These are phyloP conservation scores for Forbesichthys papilliferus DNA, from an alignment of 2,113 vertebrate species.

Conservation along the genomic window DNA sequence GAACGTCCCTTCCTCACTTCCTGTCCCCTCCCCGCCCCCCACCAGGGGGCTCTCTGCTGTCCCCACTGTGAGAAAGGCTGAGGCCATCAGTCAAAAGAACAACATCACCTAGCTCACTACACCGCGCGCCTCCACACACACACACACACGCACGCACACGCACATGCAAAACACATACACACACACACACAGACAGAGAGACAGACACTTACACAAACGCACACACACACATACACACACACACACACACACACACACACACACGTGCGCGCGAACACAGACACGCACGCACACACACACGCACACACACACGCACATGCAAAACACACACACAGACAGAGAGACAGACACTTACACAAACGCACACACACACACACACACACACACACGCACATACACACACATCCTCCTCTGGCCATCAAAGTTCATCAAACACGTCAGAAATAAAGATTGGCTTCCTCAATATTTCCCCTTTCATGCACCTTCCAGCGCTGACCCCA, in stretches of 20 bases:
- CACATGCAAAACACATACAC: conserved; percentile 34
- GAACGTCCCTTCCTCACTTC: neutral
- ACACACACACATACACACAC: conserved; percentile 36
- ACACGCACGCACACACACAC: neutral
- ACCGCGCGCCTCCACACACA: conserved; percentile 20
- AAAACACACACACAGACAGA: conserved; percentile 23
- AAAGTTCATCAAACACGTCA: conserved; percentile 19
- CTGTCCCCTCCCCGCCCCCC: conserved; percentile 38
- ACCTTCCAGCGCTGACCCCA: neutral
- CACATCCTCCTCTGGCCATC: conserved; percentile 50
- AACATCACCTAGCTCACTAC: no score
- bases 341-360: conserved; percentile 22
- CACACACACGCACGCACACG: no score
- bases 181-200: conserved; percentile 8
- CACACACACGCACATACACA: conserved; percentile 41
- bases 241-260: conserved; percentile 27
- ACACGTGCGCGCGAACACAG: neutral
- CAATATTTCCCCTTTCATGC: conserved; percentile 63
- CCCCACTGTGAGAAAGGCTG: conserved; percentile 47
- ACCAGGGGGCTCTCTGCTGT: conserved; percentile 27
- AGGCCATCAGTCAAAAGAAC: conserved; percentile 66
- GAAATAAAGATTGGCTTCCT: conserved; percentile 73
- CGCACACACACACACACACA: neutral
- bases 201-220: conserved; percentile 16
- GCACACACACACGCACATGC: conserved; percentile 38